phyloP scores from a whole-genome alignment of 2,888 invertebrate species.

The Carabus problematicus region DNA sequence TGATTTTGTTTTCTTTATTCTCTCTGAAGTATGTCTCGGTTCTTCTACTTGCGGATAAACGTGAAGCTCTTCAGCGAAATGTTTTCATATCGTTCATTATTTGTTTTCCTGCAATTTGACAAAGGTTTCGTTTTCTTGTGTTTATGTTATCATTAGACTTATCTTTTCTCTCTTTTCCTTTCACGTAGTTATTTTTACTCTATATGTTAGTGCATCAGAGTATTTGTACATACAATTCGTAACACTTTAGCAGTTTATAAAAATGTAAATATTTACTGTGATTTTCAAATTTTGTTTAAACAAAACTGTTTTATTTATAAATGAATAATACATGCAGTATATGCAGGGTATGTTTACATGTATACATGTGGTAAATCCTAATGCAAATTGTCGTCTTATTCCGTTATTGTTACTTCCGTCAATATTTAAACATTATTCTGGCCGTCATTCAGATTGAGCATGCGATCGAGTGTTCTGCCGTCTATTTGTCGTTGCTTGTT shows the following conservation, averaged over 20 bases:
- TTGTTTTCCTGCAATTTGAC: background rate
- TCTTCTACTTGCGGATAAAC: background rate
- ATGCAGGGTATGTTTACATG: slow-evolving; percentile 13
- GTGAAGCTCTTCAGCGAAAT: background rate
- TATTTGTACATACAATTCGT: too few relatives aligned
- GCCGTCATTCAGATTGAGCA: slow-evolving; percentile 2
- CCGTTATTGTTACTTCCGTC: slow-evolving; percentile 36
- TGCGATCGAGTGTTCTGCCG: background rate
- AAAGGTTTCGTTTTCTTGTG: slow-evolving; percentile 1
- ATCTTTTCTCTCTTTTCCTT: too few relatives aligned
- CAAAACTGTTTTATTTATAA: too few relatives aligned
- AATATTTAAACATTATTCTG: slow-evolving; percentile 34
- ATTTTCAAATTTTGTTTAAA: too few relatives aligned
- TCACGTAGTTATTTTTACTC: too few relatives aligned
- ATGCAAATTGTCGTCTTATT: slow-evolving; percentile 27
- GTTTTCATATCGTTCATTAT: slow-evolving; percentile 10
- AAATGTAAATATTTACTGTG: too few relatives aligned
- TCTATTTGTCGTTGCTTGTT: too few relatives aligned
- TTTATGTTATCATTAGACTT: too few relatives aligned
- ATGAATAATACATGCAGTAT: too few relatives aligned
- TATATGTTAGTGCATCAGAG: too few relatives aligned
- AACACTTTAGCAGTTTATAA: too few relatives aligned
- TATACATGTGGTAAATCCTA: slow-evolving; percentile 20
- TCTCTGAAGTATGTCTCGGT: background rate
- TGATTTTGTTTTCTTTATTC: background rate